Evolutionary conservation across 2,797 vertebrate species (phyloP), one percentile per base, ranked within the genome.

Genomic region (Poecilia gillii): DNA sequence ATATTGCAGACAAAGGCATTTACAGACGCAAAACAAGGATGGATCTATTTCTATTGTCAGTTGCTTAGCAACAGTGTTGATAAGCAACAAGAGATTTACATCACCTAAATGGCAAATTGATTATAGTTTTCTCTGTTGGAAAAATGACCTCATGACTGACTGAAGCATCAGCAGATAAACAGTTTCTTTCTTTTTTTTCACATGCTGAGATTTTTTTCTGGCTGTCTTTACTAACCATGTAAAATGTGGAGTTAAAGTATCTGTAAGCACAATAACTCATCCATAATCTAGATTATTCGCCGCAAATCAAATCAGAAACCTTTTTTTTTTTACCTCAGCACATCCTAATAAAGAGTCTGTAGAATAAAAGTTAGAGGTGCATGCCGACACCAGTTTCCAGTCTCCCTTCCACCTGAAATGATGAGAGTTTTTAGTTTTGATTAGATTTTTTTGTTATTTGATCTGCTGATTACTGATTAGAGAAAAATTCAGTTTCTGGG

Each of bases 41-140:
- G 18, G 16, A 47, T 80, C 71, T 53, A 31, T 84, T 81, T 79
- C 49, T 78, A 33, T 41, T 75, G 39, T 70, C 45, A 36, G 84
- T 85, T 12, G 64, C 80, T 7, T 53, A 36, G 89, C 79, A 82
- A 82, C 84, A 71, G 31, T 3, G 25, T 43, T 74, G 16, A 46
- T 49, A 72, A 49, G 68, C 25, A 71, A 45, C 25, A 28, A 71
- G 68, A 28, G n/a, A 78, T 28, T 46, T 68, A 28, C 70, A 47
- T 55, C n/a, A 33, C 31, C 62, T 77, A 31, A 81, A 73, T 46
- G 41, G 25, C 36, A 73, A 76, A 59, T 57, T 46, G 55, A 0
- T 13, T 14, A 20, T 53, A 73, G 74, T 79, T 78, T 79, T 59
- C 45, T 0, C 1, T 46, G 49, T 72, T 4, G 6, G 66, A 74